A percentile compares a stretch with the other conserved stretches of the same genome.
Evolutionary conservation across 2,888 invertebrate species (phyloP).

Genomic region (Drosophila siamana): DNA sequence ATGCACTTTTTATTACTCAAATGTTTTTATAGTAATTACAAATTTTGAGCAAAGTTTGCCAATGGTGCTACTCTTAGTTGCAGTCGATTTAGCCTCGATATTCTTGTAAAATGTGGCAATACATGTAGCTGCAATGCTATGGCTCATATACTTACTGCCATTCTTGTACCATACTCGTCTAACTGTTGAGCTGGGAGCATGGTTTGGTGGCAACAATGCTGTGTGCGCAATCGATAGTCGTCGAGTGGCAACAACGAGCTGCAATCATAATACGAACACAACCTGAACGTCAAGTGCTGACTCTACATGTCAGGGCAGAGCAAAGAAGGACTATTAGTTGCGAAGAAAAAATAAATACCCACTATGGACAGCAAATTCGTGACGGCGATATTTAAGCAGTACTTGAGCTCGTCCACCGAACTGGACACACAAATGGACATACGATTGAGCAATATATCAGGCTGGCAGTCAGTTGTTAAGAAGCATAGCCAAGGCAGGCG

Average conservation of each 20-base stretch:
- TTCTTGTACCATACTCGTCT: background rate
- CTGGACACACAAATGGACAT: conserved; percentile 29
- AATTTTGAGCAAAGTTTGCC: background rate
- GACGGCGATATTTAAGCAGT: conserved; percentile 33
- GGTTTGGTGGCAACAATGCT: conserved; percentile 35
- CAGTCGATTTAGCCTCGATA: background rate
- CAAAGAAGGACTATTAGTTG: background rate
- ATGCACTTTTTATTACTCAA: background rate
- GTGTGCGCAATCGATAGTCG: conserved; percentile 13
- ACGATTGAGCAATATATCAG: conserved; percentile 58
- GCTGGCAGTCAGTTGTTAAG: conserved; percentile 23
- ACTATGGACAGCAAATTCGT: conserved; percentile 17
- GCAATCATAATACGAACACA: background rate
- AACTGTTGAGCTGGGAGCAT: conserved; percentile 12
- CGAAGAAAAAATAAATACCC: background rate
- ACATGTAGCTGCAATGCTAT: background rate
- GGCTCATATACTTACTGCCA: background rate
- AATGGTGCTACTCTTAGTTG: background rate
- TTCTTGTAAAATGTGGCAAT: conserved; percentile 1
- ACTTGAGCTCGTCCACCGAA: conserved; percentile 49
- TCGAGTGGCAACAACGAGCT: conserved; percentile 9
- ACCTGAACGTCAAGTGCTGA: conserved; percentile 5
- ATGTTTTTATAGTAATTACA: background rate
- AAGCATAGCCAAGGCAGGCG: background rate
- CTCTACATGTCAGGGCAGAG: background rate